These are phyloP conservation scores for Calameuta filiformis DNA, from an alignment of 2,888 invertebrate species.

Conservation along the genomic window DNA sequence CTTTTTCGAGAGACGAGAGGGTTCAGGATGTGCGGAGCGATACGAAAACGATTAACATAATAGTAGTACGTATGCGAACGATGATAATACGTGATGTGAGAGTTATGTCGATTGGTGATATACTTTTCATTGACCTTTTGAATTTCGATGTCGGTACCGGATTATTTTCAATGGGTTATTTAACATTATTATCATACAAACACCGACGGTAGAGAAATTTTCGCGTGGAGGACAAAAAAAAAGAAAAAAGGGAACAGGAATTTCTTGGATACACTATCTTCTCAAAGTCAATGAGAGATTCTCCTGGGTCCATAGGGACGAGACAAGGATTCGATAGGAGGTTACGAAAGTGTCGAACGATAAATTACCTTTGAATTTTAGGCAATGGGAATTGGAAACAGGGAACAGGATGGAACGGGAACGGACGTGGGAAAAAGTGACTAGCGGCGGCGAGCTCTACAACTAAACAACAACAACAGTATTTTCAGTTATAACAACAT, in stretches of 20 bases:
- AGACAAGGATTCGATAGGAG: neutral
- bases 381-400: constrained; percentile 13
- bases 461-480: constrained; percentile 67
- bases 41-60: constrained; percentile 11
- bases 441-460: constrained; percentile 67
- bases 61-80: constrained; percentile 10
- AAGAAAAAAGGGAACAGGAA: neutral
- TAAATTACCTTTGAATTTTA: neutral
- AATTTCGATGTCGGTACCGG: neutral
- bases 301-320: neutral
- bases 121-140: neutral
- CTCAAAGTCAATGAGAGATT: neutral
- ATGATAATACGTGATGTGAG: constrained; percentile 14
- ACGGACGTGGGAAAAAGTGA: constrained; percentile 50
- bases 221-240: neutral
- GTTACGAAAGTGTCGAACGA: neutral
- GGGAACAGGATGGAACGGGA: constrained; percentile 7
- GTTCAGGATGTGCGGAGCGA: neutral
- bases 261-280: neutral
- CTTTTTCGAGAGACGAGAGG: constrained; percentile 5
- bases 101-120: neutral
- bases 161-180: neutral
- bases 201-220: neutral
- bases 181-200: neutral
- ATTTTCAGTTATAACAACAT: constrained; percentile 67